phyloP scores from a whole-genome alignment of 2,797 vertebrate species.

The Lagorchestes hirsutus region DNA sequence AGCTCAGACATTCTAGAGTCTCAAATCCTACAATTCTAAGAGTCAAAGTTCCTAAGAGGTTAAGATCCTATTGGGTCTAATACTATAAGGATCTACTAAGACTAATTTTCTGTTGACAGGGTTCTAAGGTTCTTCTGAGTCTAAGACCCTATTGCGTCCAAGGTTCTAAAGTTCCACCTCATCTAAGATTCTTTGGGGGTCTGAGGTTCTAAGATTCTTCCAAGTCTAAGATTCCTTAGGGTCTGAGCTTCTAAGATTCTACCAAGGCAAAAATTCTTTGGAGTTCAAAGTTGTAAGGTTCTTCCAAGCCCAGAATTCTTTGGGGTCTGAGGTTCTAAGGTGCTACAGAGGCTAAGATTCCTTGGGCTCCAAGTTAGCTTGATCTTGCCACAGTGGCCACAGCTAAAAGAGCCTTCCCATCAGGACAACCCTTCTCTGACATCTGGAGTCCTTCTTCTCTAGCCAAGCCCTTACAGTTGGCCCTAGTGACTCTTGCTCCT shows the following conservation, averaged over 20 bases:
- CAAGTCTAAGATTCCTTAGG: not conserved
- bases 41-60: not conserved
- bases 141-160: not conserved
- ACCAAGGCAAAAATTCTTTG: not conserved
- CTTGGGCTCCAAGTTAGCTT: not conserved
- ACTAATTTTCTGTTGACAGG: not conserved
- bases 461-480: not conserved
- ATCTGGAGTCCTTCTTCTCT: not conserved
- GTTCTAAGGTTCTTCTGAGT: not conserved
- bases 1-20: not conserved
- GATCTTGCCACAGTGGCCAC: not conserved
- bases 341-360: not conserved
- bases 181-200: not conserved
- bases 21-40: not conserved
- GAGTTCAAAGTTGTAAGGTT: not conserved
- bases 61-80: not conserved
- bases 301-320: not conserved
- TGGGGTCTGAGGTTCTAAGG: not conserved
- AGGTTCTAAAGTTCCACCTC: not conserved
- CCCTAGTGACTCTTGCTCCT: fast-evolving
- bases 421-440: not conserved
- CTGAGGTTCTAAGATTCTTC: not conserved
- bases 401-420: not conserved
- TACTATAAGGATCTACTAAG: not conserved
- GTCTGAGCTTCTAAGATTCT: not conserved